Evolutionary conservation across 2,797 vertebrate species (phyloP).

Genomic region (Mionectes olivaceus): DNA sequence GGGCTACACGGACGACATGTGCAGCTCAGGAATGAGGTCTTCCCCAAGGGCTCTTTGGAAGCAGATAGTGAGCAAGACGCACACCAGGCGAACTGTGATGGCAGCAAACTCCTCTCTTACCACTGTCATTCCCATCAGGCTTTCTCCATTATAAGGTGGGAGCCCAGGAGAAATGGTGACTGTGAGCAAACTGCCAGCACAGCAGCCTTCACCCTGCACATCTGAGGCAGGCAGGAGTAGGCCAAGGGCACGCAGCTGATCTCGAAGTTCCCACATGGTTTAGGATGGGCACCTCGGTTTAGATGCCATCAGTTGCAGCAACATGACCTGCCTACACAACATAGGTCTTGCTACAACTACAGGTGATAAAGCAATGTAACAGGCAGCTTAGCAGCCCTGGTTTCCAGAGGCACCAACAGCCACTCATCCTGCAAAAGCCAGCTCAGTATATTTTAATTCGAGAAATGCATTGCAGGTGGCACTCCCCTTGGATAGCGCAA

Average conservation of each 20-base stretch:
- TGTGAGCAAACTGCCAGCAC: background rate
- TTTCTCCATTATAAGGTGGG: background rate
- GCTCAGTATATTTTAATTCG: background rate
- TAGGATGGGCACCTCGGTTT: background rate
- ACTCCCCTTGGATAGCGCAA: background rate
- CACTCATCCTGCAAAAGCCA: background rate
- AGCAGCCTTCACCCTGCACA: background rate
- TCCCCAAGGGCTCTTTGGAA: background rate
- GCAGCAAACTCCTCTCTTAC: background rate
- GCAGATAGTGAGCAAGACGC: background rate
- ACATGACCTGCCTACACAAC: background rate
- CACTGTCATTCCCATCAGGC: accelerated
- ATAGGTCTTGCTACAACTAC: background rate
- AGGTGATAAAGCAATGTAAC: accelerated
- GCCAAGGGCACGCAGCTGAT: background rate
- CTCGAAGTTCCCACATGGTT: background rate
- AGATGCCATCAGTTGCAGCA: background rate
- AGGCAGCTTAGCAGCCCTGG: background rate
- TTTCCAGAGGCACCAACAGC: background rate
- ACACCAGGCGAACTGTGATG: background rate
- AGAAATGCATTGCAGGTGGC: background rate
- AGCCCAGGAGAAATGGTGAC: background rate
- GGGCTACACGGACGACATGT: background rate
- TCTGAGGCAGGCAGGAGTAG: background rate
- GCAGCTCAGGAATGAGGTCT: background rate